Conservation (phyloP, 2,113 vertebrate genomes). For the Ceuthmochares aereus region DNA sequence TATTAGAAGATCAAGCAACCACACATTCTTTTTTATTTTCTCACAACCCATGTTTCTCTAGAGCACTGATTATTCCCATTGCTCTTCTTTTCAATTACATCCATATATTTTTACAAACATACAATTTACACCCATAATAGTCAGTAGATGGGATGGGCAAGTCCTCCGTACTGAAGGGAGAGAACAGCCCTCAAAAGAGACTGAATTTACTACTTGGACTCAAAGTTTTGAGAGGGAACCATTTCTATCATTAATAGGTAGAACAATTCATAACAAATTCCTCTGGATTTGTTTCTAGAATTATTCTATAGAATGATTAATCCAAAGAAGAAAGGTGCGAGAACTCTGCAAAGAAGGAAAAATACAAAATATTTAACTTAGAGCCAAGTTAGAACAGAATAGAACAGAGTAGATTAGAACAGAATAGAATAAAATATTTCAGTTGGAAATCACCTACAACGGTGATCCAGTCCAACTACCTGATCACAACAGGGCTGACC, state of each 20-base stretch:
- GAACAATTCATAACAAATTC: neutral
- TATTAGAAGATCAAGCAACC: neutral
- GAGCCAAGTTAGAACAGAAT: neutral
- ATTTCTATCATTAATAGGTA: neutral
- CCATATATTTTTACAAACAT: neutral
- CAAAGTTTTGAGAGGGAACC: neutral
- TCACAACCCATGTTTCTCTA: neutral
- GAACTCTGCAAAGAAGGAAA: neutral
- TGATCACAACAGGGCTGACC: neutral
- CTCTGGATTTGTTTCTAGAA: neutral
- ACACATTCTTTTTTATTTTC: neutral
- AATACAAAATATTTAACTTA: neutral
- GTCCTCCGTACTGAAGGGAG: neutral
- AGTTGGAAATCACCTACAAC: neutral
- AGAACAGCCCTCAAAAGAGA: neutral
- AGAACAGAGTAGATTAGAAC: neutral
- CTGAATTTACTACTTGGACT: neutral
- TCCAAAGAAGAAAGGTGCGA: neutral
- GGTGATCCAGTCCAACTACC: neutral
- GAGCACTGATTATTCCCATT: neutral
- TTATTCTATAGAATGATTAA: neutral
- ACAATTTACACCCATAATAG: neutral
- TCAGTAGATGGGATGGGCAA: neutral
- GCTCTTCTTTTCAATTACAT: neutral
- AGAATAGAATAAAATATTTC: neutral